Evolutionary conservation across 2,888 invertebrate species (phyloP).

Genomic region (Eupithecia vulgata): DNA sequence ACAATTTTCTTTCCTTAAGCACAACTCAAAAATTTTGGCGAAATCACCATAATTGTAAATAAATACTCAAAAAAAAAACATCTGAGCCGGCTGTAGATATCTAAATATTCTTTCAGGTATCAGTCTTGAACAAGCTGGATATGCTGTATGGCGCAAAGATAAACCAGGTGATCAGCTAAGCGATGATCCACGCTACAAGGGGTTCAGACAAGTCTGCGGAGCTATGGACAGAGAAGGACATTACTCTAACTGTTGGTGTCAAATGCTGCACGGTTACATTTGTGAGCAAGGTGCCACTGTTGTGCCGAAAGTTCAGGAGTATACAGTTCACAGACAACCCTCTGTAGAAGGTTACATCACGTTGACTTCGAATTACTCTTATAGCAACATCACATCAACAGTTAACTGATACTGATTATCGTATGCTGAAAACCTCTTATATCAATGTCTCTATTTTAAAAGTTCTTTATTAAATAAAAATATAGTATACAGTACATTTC

Average conservation of each 20-base stretch:
- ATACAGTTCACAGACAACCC: not conserved
- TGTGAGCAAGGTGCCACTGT: not conserved
- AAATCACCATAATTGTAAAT: too few relatives aligned
- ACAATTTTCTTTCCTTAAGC: too few relatives aligned
- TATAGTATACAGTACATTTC: too few relatives aligned
- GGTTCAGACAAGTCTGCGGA: not conserved
- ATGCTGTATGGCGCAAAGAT: not conserved
- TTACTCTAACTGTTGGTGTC: conserved; percentile 2
- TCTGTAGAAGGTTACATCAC: not conserved
- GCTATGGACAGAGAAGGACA: not conserved
- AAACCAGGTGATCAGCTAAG: not conserved
- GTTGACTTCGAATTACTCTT: not conserved
- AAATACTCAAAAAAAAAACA: too few relatives aligned
- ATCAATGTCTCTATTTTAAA: too few relatives aligned
- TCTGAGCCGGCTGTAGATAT: not conserved
- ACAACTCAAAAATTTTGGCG: too few relatives aligned
- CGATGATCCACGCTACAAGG: not conserved
- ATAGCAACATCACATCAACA: not conserved
- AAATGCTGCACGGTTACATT: not conserved
- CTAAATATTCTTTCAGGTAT: not conserved
- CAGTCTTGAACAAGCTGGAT: not conserved
- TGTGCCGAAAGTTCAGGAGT: not conserved
- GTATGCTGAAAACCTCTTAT: too few relatives aligned
- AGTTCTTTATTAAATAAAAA: too few relatives aligned
- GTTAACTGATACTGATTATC: not conserved